A percentile compares a stretch with the other conserved stretches of the same genome.
Evolutionary conservation across 2,888 invertebrate species (phyloP).

Genomic region (Hermodice carunculata): DNA sequence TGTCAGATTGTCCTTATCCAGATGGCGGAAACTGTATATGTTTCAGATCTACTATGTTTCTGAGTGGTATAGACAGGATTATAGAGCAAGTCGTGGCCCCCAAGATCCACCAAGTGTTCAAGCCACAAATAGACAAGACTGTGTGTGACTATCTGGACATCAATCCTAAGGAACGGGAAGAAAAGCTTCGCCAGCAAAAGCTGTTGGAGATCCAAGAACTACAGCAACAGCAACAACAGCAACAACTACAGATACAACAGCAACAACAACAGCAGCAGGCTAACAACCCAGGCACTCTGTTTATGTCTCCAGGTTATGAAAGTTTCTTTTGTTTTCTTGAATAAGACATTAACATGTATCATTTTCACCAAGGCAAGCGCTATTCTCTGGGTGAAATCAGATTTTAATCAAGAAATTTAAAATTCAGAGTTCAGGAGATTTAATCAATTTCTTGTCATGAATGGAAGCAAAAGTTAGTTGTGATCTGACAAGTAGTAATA

Average conservation of each 20-base stretch:
- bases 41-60: conserved; percentile 86
- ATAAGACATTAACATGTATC: neutral
- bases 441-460: too few relatives aligned
- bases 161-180: conserved; percentile 68
- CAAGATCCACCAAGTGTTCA: conserved; percentile 88
- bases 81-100: conserved; percentile 97
- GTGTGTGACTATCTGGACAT: conserved; percentile 89
- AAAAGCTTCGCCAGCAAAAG: conserved; percentile 38
- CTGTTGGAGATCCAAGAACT: conserved; percentile 4
- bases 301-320: conserved; percentile 5
- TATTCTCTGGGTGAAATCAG: too few relatives aligned
- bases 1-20: too few relatives aligned
- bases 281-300: conserved; percentile 8
- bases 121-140: conserved; percentile 79
- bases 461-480: too few relatives aligned
- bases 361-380: too few relatives aligned
- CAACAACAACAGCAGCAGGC: neutral
- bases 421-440: too few relatives aligned
- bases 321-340: neutral
- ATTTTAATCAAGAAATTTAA: too few relatives aligned
- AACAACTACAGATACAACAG: conserved; percentile 9
- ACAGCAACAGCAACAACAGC: conserved; percentile 23
- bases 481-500: too few relatives aligned
- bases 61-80: conserved; percentile 92
- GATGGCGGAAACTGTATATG: too few relatives aligned